A percentile compares a stretch with the other conserved stretches of the same genome.
These are phyloP conservation scores for Trissolcus brochymenae DNA, from an alignment of 2,888 invertebrate genomes.

Conservation along the genomic window DNA sequence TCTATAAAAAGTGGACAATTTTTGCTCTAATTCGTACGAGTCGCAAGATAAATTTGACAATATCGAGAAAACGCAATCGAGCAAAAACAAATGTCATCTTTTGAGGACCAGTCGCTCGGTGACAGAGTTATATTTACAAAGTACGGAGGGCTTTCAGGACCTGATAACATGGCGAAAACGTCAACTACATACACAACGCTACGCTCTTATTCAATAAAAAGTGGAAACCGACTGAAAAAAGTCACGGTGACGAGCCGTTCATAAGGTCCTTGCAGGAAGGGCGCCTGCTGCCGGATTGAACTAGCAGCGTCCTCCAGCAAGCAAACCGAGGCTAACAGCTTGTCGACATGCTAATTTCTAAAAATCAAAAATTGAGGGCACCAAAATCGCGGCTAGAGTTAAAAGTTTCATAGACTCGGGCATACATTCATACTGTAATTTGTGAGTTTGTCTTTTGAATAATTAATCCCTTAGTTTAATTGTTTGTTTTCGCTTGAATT, in stretches of 20 bases:
- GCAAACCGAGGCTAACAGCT: neutral
- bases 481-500: slow-evolving; percentile 20
- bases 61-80: neutral
- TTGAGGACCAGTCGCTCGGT: too few species aligned
- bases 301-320: neutral
- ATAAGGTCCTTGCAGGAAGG: too few species aligned
- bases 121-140: slow-evolving; percentile 3
- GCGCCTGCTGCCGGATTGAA: neutral
- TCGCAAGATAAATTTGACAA: slow-evolving; percentile 1
- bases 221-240: slow-evolving; percentile 3
- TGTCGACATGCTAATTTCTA: neutral
- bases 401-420: slow-evolving; percentile 52
- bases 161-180: neutral
- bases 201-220: slow-evolving; percentile 17
- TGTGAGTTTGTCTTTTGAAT: slow-evolving; percentile 29
- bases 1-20: too few species aligned
- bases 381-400: slow-evolving; percentile 34
- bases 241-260: neutral
- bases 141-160: too few species aligned
- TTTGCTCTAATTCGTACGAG: neutral
- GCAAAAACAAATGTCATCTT: neutral
- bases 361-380: slow-evolving; percentile 12
- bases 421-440: slow-evolving; percentile 41
- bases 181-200: slow-evolving; percentile 27
- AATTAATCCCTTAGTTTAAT: slow-evolving; percentile 29